A percentile compares a stretch with the other conserved stretches of the same genome.
phyloP scores from a whole-genome alignment of 2,797 vertebrate species.

The Pantherophis vulpinus region DNA sequence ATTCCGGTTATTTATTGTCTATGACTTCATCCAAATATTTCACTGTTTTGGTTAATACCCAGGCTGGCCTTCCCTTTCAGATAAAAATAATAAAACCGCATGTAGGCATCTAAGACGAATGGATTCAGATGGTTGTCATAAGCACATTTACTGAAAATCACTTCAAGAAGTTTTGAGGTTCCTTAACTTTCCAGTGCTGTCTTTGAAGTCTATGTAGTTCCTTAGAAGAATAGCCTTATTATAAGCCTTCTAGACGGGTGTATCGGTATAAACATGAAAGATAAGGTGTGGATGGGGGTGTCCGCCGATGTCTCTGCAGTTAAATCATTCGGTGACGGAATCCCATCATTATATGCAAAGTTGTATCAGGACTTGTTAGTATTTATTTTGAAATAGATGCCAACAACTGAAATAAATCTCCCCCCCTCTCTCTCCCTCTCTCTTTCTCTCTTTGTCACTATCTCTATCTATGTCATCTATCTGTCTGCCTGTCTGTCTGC shows the following conservation, averaged over 20 bases:
- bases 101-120: constrained; percentile 73
- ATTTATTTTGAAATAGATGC: constrained; percentile 37
- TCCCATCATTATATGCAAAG: constrained; percentile 68
- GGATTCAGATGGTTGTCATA: constrained; percentile 75
- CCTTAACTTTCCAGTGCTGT: constrained; percentile 66
- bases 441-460: background rate
- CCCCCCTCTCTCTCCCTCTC: background rate
- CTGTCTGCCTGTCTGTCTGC: rapidly evolving
- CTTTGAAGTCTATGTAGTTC: constrained; percentile 75
- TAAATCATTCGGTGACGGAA: constrained; percentile 69
- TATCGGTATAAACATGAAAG: constrained; percentile 75
- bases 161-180: constrained; percentile 71
- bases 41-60: constrained; percentile 64
- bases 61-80: constrained; percentile 4
- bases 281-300: constrained; percentile 58
- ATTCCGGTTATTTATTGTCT: constrained; percentile 50
- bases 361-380: constrained; percentile 53
- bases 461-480: background rate
- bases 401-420: constrained; percentile 59
- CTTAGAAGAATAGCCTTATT: constrained; percentile 70
- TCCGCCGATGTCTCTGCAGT: constrained; percentile 68
- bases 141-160: constrained; percentile 77
- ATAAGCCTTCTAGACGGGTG: constrained; percentile 78
- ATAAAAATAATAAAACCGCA: constrained; percentile 24
- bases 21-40: constrained; percentile 55